A percentile compares a stretch with the other conserved stretches of the same genome.
Conservation (phyloP, 2,113 vertebrate species). For the Laticauda colubrina region DNA sequence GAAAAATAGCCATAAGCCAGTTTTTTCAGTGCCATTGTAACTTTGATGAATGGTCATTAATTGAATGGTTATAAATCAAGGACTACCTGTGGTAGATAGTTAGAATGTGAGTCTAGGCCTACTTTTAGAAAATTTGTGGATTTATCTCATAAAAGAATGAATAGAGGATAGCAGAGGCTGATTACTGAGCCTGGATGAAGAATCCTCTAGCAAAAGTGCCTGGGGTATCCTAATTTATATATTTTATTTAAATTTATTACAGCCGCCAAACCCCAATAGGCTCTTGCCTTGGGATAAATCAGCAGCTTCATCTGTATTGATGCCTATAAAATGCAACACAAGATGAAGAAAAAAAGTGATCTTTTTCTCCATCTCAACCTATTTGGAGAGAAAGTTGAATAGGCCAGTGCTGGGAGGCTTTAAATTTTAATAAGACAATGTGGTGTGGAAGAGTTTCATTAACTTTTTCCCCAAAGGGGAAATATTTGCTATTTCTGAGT, state of each 20-base stretch:
- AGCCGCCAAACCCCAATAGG: background rate
- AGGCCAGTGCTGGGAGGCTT: background rate
- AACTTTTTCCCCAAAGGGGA: background rate
- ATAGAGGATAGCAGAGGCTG: background rate
- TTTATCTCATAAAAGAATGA: background rate
- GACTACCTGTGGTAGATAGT: background rate
- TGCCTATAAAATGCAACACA: background rate
- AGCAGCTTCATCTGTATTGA: background rate
- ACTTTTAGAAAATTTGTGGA: background rate
- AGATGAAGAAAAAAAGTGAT: background rate
- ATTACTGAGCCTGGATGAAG: background rate
- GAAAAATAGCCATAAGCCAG: background rate
- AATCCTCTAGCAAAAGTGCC: background rate
- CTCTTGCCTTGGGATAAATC: background rate
- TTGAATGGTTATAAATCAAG: background rate
- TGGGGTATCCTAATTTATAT: background rate
- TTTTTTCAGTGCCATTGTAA: background rate
- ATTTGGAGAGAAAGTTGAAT: background rate
- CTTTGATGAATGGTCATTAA: background rate
- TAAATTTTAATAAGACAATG: background rate
- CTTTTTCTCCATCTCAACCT: background rate
- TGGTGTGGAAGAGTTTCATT: background rate
- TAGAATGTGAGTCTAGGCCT: background rate
- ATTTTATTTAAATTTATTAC: background rate
- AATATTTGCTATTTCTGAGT: constrained; percentile 26